Conservation (phyloP, 2,113 vertebrate species). For the Cacatua alba region DNA sequence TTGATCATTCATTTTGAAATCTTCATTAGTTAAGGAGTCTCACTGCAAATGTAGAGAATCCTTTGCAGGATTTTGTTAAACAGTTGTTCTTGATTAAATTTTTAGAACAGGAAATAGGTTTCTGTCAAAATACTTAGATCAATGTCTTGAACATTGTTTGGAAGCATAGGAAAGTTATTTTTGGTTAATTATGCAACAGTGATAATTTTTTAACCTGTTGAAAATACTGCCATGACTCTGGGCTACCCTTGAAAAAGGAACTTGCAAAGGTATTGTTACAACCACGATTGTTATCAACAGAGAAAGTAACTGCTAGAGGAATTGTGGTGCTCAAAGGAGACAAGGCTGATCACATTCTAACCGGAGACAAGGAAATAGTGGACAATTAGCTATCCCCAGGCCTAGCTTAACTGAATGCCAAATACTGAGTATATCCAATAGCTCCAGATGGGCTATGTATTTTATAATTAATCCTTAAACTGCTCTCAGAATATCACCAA, state of each 20-base stretch:
- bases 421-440: neutral
- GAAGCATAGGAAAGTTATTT: neutral
- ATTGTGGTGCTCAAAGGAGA: neutral
- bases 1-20: neutral
- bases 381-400: neutral
- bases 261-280: neutral
- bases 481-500: neutral
- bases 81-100: neutral
- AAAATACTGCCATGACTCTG: neutral
- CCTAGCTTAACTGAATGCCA: neutral
- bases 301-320: neutral
- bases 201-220: neutral
- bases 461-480: neutral
- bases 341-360: neutral
- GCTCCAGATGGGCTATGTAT: neutral
- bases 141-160: neutral
- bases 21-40: neutral
- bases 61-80: neutral
- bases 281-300: neutral
- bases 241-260: neutral
- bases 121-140: neutral
- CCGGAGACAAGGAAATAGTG: neutral
- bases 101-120: neutral
- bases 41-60: neutral
- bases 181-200: neutral